These are phyloP conservation scores for Popillia japonica DNA, from an alignment of 1,140 invertebrate species.

Conservation along the genomic window DNA sequence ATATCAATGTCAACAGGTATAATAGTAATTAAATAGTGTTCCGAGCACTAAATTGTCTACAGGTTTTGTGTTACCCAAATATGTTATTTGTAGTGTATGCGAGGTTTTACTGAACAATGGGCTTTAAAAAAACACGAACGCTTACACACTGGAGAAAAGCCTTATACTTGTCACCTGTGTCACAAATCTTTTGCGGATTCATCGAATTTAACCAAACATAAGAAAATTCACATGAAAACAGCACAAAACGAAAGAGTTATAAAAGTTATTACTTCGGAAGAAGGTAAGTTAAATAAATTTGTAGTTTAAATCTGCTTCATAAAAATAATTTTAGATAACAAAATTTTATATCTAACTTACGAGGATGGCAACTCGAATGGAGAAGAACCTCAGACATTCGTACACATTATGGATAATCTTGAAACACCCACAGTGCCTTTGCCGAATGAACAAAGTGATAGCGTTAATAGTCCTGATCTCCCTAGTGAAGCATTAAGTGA, in stretches of 20 bases:
- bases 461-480: not conserved
- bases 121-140: slow-evolving; percentile 74
- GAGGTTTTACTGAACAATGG: slow-evolving; percentile 72
- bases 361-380: slow-evolving; percentile 40
- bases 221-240: slow-evolving; percentile 61
- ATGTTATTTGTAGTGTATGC: slow-evolving; percentile 61
- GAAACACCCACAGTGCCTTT: not conserved
- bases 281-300: not conserved
- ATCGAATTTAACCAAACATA: slow-evolving; percentile 73
- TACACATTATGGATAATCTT: slow-evolving; percentile 43
- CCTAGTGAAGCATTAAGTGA: not conserved
- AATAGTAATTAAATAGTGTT: not conserved
- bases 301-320: slow-evolving; percentile 21
- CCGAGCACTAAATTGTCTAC: not conserved
- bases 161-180: slow-evolving; percentile 78
- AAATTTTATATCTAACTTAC: slow-evolving; percentile 48
- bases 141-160: slow-evolving; percentile 78
- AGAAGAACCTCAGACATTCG: slow-evolving; percentile 41
- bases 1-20: slow-evolving; percentile 64
- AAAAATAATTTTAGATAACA: not conserved
- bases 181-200: slow-evolving; percentile 77
- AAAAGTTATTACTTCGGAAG: slow-evolving; percentile 40
- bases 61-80: not conserved
- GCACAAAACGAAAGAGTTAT: slow-evolving; percentile 48
- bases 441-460: not conserved